Evolutionary conservation across 2,797 vertebrate species (phyloP).

Genomic region (Ctenochaetus hawaiiensis): DNA sequence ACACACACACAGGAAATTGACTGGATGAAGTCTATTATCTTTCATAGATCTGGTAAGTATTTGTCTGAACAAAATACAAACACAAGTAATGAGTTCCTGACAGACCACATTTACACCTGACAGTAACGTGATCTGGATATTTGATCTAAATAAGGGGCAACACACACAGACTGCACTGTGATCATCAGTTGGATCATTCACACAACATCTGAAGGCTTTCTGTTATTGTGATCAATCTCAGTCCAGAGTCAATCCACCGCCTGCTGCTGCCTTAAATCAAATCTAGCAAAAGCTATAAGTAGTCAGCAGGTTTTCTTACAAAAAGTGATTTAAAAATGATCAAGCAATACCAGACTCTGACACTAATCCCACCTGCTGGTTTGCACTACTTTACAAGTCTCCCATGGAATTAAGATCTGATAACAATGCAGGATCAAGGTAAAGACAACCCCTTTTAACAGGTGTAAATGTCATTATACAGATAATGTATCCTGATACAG

Average conservation of each 20-base stretch:
- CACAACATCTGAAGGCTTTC: neutral
- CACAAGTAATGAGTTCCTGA: neutral
- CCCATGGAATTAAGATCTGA: too few species aligned
- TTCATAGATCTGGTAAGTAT: slow-evolving; percentile 17
- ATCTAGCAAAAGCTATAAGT: neutral
- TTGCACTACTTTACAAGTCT: neutral
- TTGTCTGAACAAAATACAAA: slow-evolving; percentile 16
- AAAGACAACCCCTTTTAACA: too few species aligned
- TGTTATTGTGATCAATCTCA: neutral
- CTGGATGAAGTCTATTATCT: slow-evolving; percentile 33
- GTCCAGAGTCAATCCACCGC: too few species aligned
- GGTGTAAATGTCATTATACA: too few species aligned
- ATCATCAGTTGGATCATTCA: neutral
- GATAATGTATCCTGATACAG: neutral
- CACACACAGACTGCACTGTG: neutral
- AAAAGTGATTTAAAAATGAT: too few species aligned
- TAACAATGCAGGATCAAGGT: neutral
- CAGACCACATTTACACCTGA: neutral
- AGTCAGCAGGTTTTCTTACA: neutral
- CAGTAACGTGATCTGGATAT: neutral
- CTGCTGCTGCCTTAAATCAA: neutral
- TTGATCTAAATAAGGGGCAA: neutral
- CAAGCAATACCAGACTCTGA: too few species aligned
- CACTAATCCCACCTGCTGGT: neutral
- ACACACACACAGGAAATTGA: slow-evolving; percentile 26